Percentiles rank a stretch among this genome's conserved stretches.
These are phyloP conservation scores for Drosophila picticornis DNA, from an alignment of 2,888 invertebrate species.

Conservation along the genomic window DNA sequence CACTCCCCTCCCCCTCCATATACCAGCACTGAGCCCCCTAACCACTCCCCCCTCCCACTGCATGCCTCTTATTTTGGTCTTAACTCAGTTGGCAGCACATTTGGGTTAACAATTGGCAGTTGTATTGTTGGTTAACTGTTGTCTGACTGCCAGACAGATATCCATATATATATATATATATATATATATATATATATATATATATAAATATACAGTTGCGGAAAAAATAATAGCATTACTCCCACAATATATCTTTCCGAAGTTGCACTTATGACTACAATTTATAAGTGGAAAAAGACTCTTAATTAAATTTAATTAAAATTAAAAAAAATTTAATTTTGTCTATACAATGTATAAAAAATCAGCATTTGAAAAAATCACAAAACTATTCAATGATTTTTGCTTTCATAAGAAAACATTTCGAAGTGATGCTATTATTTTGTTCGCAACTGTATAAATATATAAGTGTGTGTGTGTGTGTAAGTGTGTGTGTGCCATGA, in stretches of 20 bases:
- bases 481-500: constrained; percentile 45
- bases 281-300: neutral
- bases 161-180: constrained; percentile 43
- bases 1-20: neutral
- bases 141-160: constrained; percentile 63
- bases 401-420: neutral
- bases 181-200: constrained; percentile 13
- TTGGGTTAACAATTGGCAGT: constrained; percentile 76
- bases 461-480: constrained; percentile 19
- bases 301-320: neutral
- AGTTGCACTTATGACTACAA: neutral
- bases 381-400: neutral
- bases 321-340: too few species aligned
- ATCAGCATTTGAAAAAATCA: neutral
- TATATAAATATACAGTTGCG: neutral
- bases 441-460: constrained; percentile 4
- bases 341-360: neutral
- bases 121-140: constrained; percentile 69
- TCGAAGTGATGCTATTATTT: neutral
- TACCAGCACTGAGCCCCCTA: neutral
- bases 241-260: neutral
- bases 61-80: constrained; percentile 30
- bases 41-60: neutral
- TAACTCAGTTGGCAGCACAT: constrained; percentile 80
- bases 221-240: neutral